Evolutionary conservation across 1,140 invertebrate genomes (phyloP), one percentile per base, ranked within the genome.

Genomic region (Harlomillsia oculata): DNA sequence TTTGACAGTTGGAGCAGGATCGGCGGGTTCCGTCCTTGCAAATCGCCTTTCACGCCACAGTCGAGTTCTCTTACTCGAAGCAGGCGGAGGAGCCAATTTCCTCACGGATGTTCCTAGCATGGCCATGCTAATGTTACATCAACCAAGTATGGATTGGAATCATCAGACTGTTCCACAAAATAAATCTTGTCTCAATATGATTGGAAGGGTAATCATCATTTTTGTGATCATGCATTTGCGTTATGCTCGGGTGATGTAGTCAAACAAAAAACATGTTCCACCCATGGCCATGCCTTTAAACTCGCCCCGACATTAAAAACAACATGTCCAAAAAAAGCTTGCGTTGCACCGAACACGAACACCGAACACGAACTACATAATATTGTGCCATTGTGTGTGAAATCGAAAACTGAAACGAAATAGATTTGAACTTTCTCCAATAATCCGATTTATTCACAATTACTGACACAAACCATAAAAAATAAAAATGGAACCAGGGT

Each of bases 51-150:
- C 68, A 21, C 67, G 69, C 51, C 68, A 63, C 14, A 53, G 51
- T 48, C 43, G 30, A 13, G 70, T 76, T n/a, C 63, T 76, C n/a
- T 53, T 76, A n/a, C 11, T 77, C 11, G 82, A 83, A 70, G 75
- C 77, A 59, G 81, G 80, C 13, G 69, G 66, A 3, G 67, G 71
- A 37, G 72, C 73, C 5, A 60, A 63, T 9, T 25, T 55, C 8
- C 44, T 59, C 1, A 44, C 62, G 0, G 57, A 68, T 5, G 50
- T 70, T 9, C 69, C 69, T 3, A 58, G 53, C 1, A 36, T 69
- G 1, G 54, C 54, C 6, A 26, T 51, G 0, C 41, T 44, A 13
- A 55, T 69, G 13, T 53, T 67, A 14, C 44, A 60, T 18, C 32
- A 53, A 44, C 25, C 67, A 3, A 37, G 58, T 18, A 54, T 72